Evolutionary conservation across 2,113 vertebrate genomes (phyloP), one percentile per base, ranked within the genome.

Genomic region (Potamarius usumacintae): DNA sequence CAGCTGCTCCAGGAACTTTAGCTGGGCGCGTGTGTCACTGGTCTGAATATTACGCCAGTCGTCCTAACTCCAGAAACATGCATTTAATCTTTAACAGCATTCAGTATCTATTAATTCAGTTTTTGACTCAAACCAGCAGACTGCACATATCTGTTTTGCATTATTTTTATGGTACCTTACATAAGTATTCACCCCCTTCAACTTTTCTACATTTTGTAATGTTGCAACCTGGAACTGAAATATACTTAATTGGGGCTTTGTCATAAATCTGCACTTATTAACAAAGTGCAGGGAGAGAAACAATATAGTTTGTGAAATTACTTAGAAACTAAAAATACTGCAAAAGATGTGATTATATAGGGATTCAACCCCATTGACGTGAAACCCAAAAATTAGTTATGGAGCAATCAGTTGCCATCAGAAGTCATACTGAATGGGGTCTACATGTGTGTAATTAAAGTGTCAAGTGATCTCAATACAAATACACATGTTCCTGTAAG

Each of bases 1-100:
- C 5, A 98, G 94, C 85, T 98, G 96, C 91, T 98, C 98, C 82
- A 99, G 94, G 93, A 97, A 99, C 86, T 92, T 97, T 89, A 99
- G 96, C 88, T 99, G 98, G 87, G 97, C 95, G 80, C 96, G 96
- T 1, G 96, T 95, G 83, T 99, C 97, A 87, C 89, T 97, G 80
- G 93, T 95, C 78, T 96, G 77, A 0, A 89, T 34, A 53, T 98
- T 96, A 27, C 91, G 94, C 89, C 93, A 93, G 88, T 93, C 95
- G 1, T 96, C 96, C 98, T 99, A 76, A 82, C 85, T 17, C 71
- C 84, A 60, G 14, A 71, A 69, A 69, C 8, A 0, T 17, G 7
- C 53, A 80, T 30, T 25, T 25, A 52, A 25, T 22, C 22, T 12
- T 77, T 25, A 52, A 53, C 76, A 78, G 76, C 48, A 78, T n/a